phyloP scores from a whole-genome alignment of 2,797 vertebrate genomes.

The Sebastolobus altivelis region DNA sequence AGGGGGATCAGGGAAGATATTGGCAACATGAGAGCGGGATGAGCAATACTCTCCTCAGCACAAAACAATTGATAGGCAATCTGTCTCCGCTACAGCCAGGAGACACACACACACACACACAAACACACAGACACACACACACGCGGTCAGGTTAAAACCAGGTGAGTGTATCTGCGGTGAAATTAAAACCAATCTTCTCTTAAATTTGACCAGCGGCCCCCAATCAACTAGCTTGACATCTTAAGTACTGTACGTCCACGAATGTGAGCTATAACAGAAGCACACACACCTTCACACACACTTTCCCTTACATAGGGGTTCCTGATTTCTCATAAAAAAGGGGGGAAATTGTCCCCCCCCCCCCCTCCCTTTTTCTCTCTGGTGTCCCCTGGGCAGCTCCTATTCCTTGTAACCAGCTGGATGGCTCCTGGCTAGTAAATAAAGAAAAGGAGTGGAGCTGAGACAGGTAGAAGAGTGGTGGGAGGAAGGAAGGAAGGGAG shows the following conservation, averaged over 20 bases:
- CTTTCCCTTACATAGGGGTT: background rate
- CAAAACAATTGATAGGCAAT: conserved; percentile 79
- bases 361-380: background rate
- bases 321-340: conserved; percentile 18
- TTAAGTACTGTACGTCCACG: background rate
- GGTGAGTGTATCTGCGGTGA: background rate
- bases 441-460: conserved; percentile 46
- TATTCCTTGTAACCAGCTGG: conserved; percentile 59
- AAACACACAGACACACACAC: conserved; percentile 21
- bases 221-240: conserved; percentile 19
- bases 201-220: background rate
- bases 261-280: conserved; percentile 8
- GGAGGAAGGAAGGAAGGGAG: background rate
- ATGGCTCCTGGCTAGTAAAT: conserved; percentile 68
- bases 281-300: conserved; percentile 19
- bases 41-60: conserved; percentile 75
- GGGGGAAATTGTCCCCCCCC: background rate
- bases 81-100: conserved; percentile 62
- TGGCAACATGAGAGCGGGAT: conserved; percentile 73
- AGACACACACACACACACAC: conserved; percentile 37
- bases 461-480: conserved; percentile 26
- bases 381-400: conserved; percentile 49
- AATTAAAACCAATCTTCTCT: conserved; percentile 8
- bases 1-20: conserved; percentile 76
- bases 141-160: background rate